Conservation (phyloP, 2,113 vertebrate genomes). For the Actinemys pallida region DNA sequence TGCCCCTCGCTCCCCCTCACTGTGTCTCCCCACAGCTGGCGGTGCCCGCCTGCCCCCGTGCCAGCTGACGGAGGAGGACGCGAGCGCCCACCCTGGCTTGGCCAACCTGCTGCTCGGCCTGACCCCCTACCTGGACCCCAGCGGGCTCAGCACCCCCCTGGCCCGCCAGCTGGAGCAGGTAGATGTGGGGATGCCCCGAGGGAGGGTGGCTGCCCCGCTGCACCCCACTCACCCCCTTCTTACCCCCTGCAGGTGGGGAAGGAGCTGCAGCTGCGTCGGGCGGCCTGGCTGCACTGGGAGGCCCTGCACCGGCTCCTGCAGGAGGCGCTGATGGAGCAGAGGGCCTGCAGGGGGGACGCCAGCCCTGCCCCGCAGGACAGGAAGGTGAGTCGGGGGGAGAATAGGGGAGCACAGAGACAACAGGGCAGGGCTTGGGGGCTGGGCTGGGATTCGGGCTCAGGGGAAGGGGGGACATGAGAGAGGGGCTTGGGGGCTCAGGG, state of each 20-base stretch:
- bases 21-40: background rate
- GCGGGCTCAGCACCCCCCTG: constrained; percentile 79
- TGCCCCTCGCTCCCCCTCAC: background rate
- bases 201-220: background rate
- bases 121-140: constrained; percentile 81
- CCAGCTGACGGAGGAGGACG: constrained; percentile 82
- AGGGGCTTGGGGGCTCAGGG: background rate
- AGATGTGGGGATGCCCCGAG: background rate
- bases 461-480: no score
- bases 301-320: constrained; percentile 79
- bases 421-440: background rate
- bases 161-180: constrained; percentile 85
- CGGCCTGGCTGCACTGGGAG: constrained; percentile 83
- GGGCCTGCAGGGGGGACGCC: constrained; percentile 68
- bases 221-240: background rate
- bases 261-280: constrained; percentile 80
- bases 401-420: background rate
- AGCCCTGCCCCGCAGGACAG: constrained; percentile 75
- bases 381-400: constrained; percentile 71
- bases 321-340: constrained; percentile 84
- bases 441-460: no score
- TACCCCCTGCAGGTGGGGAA: constrained; percentile 73
- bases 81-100: constrained; percentile 83
- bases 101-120: constrained; percentile 83
- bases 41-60: constrained; percentile 76